Conservation (phyloP, 2,888 invertebrate species). For the Heteropelma amictum region DNA sequence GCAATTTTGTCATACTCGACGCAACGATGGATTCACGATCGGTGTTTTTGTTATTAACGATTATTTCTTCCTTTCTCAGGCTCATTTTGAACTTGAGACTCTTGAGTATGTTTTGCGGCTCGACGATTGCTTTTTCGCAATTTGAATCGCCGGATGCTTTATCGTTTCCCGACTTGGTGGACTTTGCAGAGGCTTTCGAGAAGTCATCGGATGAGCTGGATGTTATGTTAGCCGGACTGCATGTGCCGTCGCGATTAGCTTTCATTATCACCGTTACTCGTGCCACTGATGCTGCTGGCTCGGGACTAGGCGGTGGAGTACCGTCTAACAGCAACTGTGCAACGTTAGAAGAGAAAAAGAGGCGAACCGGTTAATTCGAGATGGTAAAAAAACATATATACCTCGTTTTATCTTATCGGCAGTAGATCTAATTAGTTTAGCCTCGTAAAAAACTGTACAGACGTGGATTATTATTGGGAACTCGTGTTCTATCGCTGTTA, state of each 20-base stretch:
- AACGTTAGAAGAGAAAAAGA: constrained; percentile 37
- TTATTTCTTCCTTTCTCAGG: constrained; percentile 81
- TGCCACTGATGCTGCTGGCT: constrained; percentile 67
- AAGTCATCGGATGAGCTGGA: too few species aligned
- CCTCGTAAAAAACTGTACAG: neutral
- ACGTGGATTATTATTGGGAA: too few species aligned
- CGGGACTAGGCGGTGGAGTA: constrained; percentile 80
- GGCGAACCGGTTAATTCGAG: constrained; percentile 35
- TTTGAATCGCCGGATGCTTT: neutral
- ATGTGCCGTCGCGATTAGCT: constrained; percentile 89
- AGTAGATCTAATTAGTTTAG: neutral
- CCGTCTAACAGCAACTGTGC: constrained; percentile 78
- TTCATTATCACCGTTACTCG: constrained; percentile 91
- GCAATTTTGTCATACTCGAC: constrained; percentile 59
- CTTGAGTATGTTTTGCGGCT: constrained; percentile 83
- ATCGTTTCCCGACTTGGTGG: neutral
- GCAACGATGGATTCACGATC: constrained; percentile 73
- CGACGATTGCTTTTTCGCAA: constrained; percentile 58
- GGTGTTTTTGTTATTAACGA: constrained; percentile 83
- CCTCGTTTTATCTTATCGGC: neutral
- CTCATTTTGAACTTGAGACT: constrained; percentile 87
- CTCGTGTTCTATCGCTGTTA: too few species aligned
- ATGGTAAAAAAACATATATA: neutral
- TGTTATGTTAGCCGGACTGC: constrained; percentile 75
- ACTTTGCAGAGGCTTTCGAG: neutral